Conservation (phyloP, 2,797 vertebrate species). For the Cirrhinus mrigala region DNA sequence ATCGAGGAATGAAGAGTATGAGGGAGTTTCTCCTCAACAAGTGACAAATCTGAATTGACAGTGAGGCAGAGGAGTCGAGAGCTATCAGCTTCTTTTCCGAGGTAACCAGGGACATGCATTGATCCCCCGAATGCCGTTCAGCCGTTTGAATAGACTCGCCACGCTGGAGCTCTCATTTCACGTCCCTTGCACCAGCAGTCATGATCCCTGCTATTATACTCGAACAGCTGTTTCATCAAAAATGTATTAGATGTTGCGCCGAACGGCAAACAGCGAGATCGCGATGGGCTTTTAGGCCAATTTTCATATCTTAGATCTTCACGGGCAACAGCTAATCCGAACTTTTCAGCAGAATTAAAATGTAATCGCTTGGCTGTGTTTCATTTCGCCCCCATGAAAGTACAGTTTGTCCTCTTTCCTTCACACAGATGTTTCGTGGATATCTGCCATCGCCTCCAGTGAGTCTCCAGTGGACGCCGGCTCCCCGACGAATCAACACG, state of each 20-base stretch:
- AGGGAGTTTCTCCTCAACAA: slow-evolving; percentile 30
- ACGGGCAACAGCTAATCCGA: not conserved
- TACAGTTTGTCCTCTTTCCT: slow-evolving; percentile 35
- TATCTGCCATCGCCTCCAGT: slow-evolving; percentile 60
- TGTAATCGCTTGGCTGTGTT: not conserved
- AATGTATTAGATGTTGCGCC: slow-evolving; percentile 48
- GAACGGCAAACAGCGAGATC: slow-evolving; percentile 45
- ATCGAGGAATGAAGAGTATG: not conserved
- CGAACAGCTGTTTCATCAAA: slow-evolving; percentile 60
- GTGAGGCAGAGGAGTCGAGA: not conserved
- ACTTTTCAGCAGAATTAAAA: slow-evolving; percentile 14
- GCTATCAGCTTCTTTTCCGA: slow-evolving; percentile 1
- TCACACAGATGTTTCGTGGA: slow-evolving; percentile 57
- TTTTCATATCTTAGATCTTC: slow-evolving; percentile 28
- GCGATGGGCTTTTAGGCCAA: slow-evolving; percentile 36
- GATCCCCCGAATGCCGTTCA: slow-evolving; percentile 29
- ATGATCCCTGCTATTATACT: slow-evolving; percentile 33
- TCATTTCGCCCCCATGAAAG: slow-evolving; percentile 20
- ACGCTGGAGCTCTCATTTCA: slow-evolving; percentile 42
- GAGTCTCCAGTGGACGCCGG: slow-evolving; percentile 56
- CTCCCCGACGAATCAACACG: slow-evolving; percentile 64
- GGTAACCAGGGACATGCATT: slow-evolving; percentile 15
- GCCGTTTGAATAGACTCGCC: slow-evolving; percentile 21
- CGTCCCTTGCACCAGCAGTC: slow-evolving; percentile 43
- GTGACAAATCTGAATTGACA: slow-evolving; percentile 33